Conservation (phyloP, 2,888 invertebrate genomes). For the Philopedon plagiatum region DNA sequence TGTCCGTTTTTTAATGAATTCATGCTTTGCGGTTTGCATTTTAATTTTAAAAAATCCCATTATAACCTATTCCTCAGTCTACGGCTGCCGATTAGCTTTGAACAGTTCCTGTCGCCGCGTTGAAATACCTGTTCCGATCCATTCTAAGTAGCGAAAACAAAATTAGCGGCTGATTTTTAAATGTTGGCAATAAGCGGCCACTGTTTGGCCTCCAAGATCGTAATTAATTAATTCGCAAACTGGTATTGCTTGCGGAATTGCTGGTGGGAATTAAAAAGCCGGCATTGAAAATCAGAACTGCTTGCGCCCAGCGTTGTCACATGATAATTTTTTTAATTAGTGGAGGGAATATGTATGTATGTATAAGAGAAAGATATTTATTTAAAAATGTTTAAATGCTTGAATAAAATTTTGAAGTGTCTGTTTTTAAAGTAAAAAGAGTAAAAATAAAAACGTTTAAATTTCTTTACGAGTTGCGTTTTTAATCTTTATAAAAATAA, state of each 20-base stretch:
- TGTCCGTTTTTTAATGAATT: slow-evolving; percentile 11
- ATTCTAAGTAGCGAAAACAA: neutral
- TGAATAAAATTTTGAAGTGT: no score
- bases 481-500: no score
- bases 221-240: slow-evolving; percentile 8
- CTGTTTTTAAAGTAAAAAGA: no score
- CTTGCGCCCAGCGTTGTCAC: neutral
- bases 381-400: no score
- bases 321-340: neutral
- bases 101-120: neutral
- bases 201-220: neutral
- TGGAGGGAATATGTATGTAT: no score
- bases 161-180: neutral
- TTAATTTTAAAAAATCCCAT: neutral
- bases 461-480: no score
- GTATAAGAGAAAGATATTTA: no score
- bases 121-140: neutral
- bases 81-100: neutral
- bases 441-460: no score
- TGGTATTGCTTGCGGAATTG: slow-evolving; percentile 13
- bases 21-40: slow-evolving; percentile 15
- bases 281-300: neutral
- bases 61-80: neutral
- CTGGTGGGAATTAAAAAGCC: neutral
- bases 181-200: neutral